Percentiles rank a stretch among this genome's conserved stretches.
phyloP scores from a whole-genome alignment of 2,888 invertebrate species.

The Noctua comes region DNA sequence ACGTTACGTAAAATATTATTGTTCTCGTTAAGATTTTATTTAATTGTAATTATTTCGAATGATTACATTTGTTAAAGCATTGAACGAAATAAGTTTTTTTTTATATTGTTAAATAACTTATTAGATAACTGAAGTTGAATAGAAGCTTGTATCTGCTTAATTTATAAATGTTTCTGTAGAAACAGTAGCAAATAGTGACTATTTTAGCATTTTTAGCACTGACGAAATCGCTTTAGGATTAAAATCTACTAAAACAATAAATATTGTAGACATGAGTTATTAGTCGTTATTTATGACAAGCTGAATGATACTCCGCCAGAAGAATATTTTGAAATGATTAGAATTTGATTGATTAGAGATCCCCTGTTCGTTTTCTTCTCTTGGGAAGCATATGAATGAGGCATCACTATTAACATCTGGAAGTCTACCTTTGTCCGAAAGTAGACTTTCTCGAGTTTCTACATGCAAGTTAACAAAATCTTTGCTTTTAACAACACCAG shows the following conservation, averaged over 20 bases:
- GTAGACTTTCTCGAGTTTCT: no score
- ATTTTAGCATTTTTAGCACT: not conserved
- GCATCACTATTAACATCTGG: not conserved
- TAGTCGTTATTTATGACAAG: slow-evolving; percentile 6
- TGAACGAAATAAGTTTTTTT: not conserved
- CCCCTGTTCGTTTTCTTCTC: not conserved
- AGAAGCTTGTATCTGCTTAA: slow-evolving; percentile 7
- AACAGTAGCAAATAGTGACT: not conserved
- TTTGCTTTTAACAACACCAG: not conserved
- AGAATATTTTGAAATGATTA: not conserved
- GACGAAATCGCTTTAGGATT: not conserved
- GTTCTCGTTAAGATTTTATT: slow-evolving; percentile 48
- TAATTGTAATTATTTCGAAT: slow-evolving; percentile 25
- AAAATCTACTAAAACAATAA: not conserved
- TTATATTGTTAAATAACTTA: not conserved
- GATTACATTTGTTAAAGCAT: slow-evolving; percentile 43
- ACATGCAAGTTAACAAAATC: no score
- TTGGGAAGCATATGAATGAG: not conserved
- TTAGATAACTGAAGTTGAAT: not conserved
- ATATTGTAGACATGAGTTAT: not conserved
- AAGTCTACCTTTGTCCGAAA: no score
- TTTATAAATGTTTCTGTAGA: slow-evolving; percentile 20
- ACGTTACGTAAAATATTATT: slow-evolving; percentile 37
- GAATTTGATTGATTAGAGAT: not conserved
- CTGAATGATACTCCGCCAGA: not conserved